Percentiles rank a stretch among this genome's conserved stretches.
Conservation (phyloP, 2,797 vertebrate species). For the Falco concolor region DNA sequence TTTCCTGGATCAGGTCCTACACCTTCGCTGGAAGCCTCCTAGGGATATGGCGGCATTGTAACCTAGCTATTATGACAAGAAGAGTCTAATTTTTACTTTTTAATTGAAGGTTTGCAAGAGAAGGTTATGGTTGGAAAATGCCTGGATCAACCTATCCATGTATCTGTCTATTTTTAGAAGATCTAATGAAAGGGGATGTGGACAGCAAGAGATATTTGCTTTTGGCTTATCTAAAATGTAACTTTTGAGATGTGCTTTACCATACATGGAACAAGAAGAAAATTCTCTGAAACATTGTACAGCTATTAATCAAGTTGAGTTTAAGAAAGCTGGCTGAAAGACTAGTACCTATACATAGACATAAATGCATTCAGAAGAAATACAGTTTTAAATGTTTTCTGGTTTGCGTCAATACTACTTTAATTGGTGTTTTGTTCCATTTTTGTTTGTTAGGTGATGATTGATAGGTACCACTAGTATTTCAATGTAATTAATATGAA, state of each 20-base stretch:
- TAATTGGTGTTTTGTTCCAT: background rate
- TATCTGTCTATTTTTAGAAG: background rate
- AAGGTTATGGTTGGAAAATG: background rate
- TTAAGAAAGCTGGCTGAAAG: background rate
- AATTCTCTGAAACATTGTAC: background rate
- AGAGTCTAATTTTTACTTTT: background rate
- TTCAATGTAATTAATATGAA: constrained; percentile 21
- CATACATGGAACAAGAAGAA: background rate
- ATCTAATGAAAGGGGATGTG: background rate
- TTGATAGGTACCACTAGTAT: background rate
- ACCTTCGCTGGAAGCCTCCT: background rate
- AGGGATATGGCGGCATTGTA: background rate
- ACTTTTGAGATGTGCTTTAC: background rate
- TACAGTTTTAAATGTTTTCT: background rate
- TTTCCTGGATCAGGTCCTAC: background rate
- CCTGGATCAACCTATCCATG: background rate
- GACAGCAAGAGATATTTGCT: background rate
- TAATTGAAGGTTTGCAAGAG: background rate
- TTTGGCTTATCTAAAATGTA: background rate
- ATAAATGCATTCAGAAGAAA: background rate
- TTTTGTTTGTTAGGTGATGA: background rate
- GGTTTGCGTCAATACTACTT: background rate
- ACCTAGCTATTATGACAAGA: background rate
- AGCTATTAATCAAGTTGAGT: background rate
- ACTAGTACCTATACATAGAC: background rate